Evolutionary conservation across 2,797 vertebrate genomes (phyloP), one percentile per base, ranked within the genome.

Genomic region (Phyllotis vaccarum): DNA sequence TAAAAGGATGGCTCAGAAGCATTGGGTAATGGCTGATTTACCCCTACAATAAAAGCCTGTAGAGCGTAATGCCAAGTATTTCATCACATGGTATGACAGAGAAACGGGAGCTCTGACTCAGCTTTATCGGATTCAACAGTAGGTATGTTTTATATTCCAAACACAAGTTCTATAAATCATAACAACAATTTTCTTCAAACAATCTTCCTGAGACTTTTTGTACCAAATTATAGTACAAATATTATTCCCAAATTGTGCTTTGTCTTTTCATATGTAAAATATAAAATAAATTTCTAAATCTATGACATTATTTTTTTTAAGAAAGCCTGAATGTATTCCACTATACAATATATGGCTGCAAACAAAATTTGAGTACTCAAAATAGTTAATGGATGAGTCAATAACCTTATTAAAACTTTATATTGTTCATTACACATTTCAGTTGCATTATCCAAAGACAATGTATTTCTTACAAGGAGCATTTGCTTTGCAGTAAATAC

Each of bases 341-440:
- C 58, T 21, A 56, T 16, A 0, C 27, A 87, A 87, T 49, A 37
- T 40, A 88, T 19, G 4, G 6, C 13, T 46, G 1, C 19, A 80
- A 87, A 85, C 11, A 86, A 94, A 95, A n/a, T 79, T 34, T 43
- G 54, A n/a, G 27, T 85, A 74, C 8, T 81, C 29, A n/a, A n/a
- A 22, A 72, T 49, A 89, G 72, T 62, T 93, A 94, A 93, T 86
- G 6, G 40, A 66, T 74, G 6, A 96, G 92, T 96, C 92, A 85
- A 54, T 91, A 90, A 85, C 68, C 52, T 90, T 54, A 91, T 91
- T 93, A 93, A 91, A 86, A 82, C 89, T 97, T 95, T 90, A 87
- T 92, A 87, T 60, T 64, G 74, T 82, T 94, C 54, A 93, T 79
- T 90, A 43, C 91, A 95, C 94, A 89, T 92, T 68, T 68, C 64